Evolutionary conservation across 1,140 invertebrate genomes (phyloP).

Genomic region (Eurosta solidaginis): DNA sequence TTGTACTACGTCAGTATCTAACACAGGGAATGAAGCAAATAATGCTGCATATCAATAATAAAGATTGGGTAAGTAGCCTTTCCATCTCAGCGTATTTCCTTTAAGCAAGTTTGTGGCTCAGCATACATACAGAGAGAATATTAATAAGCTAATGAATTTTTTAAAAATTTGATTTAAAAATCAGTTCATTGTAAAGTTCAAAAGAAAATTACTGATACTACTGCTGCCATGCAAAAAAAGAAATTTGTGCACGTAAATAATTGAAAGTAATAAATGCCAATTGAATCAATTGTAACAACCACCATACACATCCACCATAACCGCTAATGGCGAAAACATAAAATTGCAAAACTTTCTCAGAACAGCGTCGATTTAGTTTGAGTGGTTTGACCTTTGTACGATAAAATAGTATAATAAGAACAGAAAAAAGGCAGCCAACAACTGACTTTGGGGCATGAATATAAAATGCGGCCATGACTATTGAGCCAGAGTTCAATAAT

Average conservation of each 20-base stretch:
- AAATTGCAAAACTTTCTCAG: constrained; percentile 13
- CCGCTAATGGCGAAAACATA: background rate
- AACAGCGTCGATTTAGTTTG: background rate
- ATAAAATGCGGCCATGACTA: constrained; percentile 15
- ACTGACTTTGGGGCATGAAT: background rate
- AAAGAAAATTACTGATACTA: too few relatives aligned
- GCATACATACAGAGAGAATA: too few relatives aligned
- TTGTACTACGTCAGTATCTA: too few relatives aligned
- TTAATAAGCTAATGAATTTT: too few relatives aligned
- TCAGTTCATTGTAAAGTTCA: too few relatives aligned
- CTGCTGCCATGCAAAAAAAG: too few relatives aligned
- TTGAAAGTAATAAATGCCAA: background rate
- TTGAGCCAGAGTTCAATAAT: background rate
- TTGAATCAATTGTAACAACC: background rate
- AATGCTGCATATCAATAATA: too few relatives aligned
- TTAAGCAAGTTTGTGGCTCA: too few relatives aligned
- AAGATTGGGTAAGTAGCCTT: too few relatives aligned
- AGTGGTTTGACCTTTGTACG: background rate
- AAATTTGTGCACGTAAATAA: too few relatives aligned
- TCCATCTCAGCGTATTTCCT: too few relatives aligned
- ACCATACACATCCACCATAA: background rate
- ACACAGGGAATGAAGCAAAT: too few relatives aligned
- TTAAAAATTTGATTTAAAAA: constrained; percentile 7
- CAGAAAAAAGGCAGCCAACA: background rate
- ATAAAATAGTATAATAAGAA: background rate